Conservation (phyloP, 2,113 vertebrate species). For the Trematocara macrostoma region DNA sequence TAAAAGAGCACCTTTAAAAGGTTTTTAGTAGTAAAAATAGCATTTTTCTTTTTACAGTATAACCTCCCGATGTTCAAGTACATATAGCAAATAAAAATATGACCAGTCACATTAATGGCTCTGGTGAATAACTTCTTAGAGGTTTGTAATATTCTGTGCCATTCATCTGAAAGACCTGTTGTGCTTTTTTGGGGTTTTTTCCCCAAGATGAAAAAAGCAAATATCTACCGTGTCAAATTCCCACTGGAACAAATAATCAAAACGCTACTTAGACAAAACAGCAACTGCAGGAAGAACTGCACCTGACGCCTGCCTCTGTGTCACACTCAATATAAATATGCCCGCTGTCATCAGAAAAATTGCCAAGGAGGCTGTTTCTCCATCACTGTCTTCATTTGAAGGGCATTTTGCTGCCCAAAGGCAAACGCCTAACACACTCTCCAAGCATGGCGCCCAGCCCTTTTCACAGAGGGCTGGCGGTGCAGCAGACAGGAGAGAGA, state of each 20-base stretch:
- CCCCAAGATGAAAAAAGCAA: constrained; percentile 1
- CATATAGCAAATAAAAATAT: background rate
- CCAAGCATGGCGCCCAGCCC: constrained; percentile 28
- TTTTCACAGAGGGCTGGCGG: constrained; percentile 32
- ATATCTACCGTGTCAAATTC: constrained; percentile 19
- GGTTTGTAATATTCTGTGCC: constrained; percentile 30
- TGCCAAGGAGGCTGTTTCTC: constrained; percentile 56
- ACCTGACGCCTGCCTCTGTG: constrained; percentile 40
- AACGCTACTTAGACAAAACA: constrained; percentile 17
- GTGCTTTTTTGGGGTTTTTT: accelerated
- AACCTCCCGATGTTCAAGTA: background rate
- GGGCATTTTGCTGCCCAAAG: constrained; percentile 70
- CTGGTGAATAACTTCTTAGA: constrained; percentile 62
- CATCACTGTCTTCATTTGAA: constrained; percentile 70
- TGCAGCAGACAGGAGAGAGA: constrained; percentile 38
- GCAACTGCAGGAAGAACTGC: background rate
- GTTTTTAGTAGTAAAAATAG: background rate
- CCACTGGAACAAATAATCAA: constrained; percentile 19
- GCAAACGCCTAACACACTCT: constrained; percentile 54
- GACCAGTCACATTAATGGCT: constrained; percentile 3
- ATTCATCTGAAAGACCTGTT: constrained; percentile 42
- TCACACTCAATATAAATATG: constrained; percentile 54
- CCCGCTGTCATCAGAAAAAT: constrained; percentile 52
- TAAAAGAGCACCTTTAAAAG: background rate
- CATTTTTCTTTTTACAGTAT: background rate